Percentiles rank a stretch among this genome's conserved stretches.
Evolutionary conservation across 2,888 invertebrate species (phyloP).

Genomic region (Aporophyla lueneburgensis): DNA sequence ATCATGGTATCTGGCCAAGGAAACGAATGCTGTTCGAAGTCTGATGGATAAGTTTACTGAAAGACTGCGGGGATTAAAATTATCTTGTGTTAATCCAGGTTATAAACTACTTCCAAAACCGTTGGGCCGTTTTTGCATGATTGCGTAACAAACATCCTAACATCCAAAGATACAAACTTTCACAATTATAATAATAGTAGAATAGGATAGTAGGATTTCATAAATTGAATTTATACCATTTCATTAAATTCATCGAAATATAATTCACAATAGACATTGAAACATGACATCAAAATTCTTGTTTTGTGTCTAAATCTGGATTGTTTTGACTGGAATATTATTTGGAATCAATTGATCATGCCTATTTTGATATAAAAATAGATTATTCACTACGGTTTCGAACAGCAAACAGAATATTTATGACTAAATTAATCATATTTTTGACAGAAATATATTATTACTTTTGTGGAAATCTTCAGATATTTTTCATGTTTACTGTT

Average conservation of each 20-base stretch:
- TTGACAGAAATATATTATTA: slow-evolving; percentile 24
- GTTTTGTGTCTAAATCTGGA: slow-evolving; percentile 20
- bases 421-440: not conserved
- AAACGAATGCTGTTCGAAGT: slow-evolving; percentile 7
- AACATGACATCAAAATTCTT: slow-evolving; percentile 19
- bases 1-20: not conserved
- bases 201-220: not conserved
- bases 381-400: slow-evolving; percentile 3
- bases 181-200: too few relatives aligned
- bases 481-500: not conserved
- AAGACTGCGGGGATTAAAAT: not conserved
- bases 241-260: not conserved
- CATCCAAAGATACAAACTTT: too few relatives aligned
- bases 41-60: slow-evolving; percentile 9
- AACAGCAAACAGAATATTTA: slow-evolving; percentile 15
- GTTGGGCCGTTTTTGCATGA: too few relatives aligned
- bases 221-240: slow-evolving; percentile 1
- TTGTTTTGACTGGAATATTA: slow-evolving; percentile 28
- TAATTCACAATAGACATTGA: slow-evolving; percentile 2
- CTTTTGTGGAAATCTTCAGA: not conserved
- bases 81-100: too few relatives aligned
- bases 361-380: slow-evolving; percentile 20
- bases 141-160: too few relatives aligned
- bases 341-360: slow-evolving; percentile 6
- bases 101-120: too few relatives aligned